phyloP scores from a whole-genome alignment of 1,140 invertebrate species.

The Chlorops oryzae region DNA sequence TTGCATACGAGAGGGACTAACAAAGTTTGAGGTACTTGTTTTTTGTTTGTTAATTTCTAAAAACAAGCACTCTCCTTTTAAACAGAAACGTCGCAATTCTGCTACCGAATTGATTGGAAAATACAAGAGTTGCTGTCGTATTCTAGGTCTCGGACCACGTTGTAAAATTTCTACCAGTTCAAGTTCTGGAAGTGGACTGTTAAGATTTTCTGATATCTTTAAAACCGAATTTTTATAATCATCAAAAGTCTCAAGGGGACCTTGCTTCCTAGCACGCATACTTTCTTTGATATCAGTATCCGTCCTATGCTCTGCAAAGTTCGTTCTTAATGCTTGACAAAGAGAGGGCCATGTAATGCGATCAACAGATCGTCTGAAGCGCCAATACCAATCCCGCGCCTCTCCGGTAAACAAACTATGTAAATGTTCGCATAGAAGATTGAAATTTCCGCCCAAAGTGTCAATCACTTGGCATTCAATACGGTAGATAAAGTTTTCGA shows the following conservation, averaged over 20 bases:
- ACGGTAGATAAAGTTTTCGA: slow-evolving; percentile 3
- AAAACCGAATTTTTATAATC: slow-evolving; percentile 1
- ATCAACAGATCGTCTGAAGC: background rate
- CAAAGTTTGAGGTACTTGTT: no score
- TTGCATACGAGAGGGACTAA: no score
- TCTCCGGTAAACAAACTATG: background rate
- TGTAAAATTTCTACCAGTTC: background rate
- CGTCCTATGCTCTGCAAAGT: background rate
- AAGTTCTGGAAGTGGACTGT: background rate
- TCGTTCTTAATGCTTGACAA: background rate
- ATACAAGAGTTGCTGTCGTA: background rate
- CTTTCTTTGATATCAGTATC: slow-evolving; percentile 1
- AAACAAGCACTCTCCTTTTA: background rate
- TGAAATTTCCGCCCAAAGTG: background rate
- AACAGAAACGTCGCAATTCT: slow-evolving; percentile 1
- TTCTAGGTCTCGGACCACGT: background rate
- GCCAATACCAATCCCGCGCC: slow-evolving; percentile 2
- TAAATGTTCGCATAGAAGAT: background rate
- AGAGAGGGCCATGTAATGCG: background rate
- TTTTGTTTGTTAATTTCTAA: background rate
- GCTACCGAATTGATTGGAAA: background rate
- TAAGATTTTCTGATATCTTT: background rate
- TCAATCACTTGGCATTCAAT: background rate
- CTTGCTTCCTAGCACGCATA: background rate
- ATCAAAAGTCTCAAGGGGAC: background rate